Percentiles rank a stretch among this genome's conserved stretches.
These are phyloP conservation scores for Verasper variegatus DNA, from an alignment of 2,113 vertebrate species.

Conservation along the genomic window DNA sequence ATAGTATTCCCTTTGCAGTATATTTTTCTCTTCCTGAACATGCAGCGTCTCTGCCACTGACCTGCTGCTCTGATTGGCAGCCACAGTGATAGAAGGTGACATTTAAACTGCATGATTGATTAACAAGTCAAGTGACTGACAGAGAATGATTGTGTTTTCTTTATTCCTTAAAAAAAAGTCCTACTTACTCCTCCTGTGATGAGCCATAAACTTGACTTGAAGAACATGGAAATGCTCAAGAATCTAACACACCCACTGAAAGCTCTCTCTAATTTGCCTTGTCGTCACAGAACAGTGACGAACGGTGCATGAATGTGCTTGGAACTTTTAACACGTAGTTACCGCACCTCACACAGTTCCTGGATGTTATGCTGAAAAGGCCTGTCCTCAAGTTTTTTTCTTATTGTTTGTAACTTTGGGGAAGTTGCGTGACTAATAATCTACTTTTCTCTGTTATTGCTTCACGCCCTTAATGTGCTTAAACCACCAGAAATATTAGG, in stretches of 20 bases:
- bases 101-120: background rate
- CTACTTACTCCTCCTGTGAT: too few species aligned
- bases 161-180: background rate
- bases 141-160: background rate
- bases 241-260: background rate
- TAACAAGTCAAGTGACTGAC: background rate
- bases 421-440: slow-evolving; percentile 10
- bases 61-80: too few species aligned
- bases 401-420: slow-evolving; percentile 1
- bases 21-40: too few species aligned
- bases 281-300: background rate
- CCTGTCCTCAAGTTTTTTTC: background rate
- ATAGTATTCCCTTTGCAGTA: too few species aligned
- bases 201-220: background rate
- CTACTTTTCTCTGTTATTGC: slow-evolving; percentile 3
- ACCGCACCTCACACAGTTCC: background rate
- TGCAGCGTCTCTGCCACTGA: too few species aligned
- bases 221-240: background rate
- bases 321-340: background rate
- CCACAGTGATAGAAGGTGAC: background rate
- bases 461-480: background rate
- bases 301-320: background rate
- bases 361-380: background rate
- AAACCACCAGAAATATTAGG: slow-evolving; percentile 15
- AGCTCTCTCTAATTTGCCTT: background rate